Conservation (phyloP, 2,888 invertebrate species). For the Leptogaster cylindrica region DNA sequence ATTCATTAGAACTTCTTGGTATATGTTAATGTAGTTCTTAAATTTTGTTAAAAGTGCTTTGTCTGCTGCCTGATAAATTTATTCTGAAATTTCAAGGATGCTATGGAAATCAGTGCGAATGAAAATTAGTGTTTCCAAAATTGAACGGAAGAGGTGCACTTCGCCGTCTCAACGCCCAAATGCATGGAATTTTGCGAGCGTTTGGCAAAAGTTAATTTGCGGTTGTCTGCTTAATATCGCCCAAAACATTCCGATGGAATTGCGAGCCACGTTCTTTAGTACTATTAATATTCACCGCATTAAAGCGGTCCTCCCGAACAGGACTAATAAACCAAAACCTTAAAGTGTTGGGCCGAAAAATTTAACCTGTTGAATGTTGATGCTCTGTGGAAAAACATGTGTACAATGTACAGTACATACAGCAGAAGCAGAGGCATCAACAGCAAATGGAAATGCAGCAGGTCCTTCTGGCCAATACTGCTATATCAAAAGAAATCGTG, state of each 20-base stretch:
- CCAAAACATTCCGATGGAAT: background rate
- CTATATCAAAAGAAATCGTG: slow-evolving; percentile 29
- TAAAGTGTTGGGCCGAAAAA: slow-evolving; percentile 1
- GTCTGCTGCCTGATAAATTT: too few species aligned
- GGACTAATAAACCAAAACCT: background rate
- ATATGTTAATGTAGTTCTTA: too few species aligned
- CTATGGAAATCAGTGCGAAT: too few species aligned
- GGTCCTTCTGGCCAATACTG: slow-evolving; percentile 2
- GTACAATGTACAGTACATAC: too few species aligned
- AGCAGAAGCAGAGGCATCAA: too few species aligned
- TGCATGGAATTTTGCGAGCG: background rate
- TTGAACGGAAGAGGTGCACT: too few species aligned
- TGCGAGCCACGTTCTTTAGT: background rate
- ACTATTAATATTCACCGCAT: slow-evolving; percentile 2
- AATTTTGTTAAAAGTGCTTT: too few species aligned
- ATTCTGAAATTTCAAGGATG: too few species aligned
- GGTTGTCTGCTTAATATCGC: background rate
- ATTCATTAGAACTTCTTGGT: too few species aligned
- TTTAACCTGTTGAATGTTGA: slow-evolving; percentile 2
- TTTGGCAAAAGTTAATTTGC: background rate
- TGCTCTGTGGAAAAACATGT: background rate
- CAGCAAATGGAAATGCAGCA: background rate
- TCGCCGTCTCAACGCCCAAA: background rate
- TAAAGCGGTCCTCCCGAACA: background rate
- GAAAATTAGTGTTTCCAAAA: too few species aligned